Base-by-base conservation (phyloP, 2,113 vertebrate species). In the Murina feae region DNA sequence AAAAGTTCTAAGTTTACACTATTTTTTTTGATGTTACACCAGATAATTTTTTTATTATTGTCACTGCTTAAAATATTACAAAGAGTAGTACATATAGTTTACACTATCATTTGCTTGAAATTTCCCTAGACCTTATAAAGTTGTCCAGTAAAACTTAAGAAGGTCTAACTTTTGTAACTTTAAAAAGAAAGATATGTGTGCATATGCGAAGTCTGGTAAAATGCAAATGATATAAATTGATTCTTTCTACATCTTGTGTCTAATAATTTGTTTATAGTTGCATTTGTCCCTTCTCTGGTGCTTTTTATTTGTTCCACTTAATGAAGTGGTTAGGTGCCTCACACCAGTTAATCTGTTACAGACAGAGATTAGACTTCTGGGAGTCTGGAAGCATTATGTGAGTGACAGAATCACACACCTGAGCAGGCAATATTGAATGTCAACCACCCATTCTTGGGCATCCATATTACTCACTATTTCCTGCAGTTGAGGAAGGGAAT, bases 391-490 rank as follows among this genome's bases (percentile, higher is more conserved):
- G 20, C 3, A 0, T 23, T 3, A 6, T 1, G 5, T 1, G 9
- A 1, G 0, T 6, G 8, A 4, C 25, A 28, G 32, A 3, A 1
- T 14, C 13, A 9, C 0, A 9, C 7, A 3, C 10, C 23, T 30
- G 4, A 30, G 63, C 3, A 6, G 60, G 37, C 2, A 5, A 2
- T 16, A n/a, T 1, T 18, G 12, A 11, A 11, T 16, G 6, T 78
- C 11, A n/a, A 4, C 1, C 3, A 4, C 11, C 30, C 21, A 13
- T 42, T 51, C 47, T 47, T 11, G 42, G 55, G 53, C 7, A 75
- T 28, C 7, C 0, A 7, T 4, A 4, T 12, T 17, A 42, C 20
- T 60, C 14, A 32, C 18, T 6, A 12, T 2, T 30, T 82, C 18
- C 68, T 30, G 35, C 20, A 13, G 35, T 44, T 17, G 21, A n/a